phyloP scores from a whole-genome alignment of 2,797 vertebrate species.

The Masticophis lateralis region DNA sequence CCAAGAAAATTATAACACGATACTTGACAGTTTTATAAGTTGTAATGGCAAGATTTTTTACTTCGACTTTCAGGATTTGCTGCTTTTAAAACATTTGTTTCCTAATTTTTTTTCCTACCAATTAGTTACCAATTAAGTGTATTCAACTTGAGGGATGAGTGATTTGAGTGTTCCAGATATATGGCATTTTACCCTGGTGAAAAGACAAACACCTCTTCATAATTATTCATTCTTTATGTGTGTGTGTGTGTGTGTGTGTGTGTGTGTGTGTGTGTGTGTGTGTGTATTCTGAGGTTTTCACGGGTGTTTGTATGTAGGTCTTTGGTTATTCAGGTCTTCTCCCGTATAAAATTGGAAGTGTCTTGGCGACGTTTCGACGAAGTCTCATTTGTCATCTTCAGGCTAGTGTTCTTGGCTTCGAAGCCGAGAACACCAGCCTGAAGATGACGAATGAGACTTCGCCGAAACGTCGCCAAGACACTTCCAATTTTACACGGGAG shows the following conservation, averaged over 20 bases:
- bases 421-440: no score
- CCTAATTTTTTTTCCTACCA: slow-evolving; percentile 52
- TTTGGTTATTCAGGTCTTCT: no score
- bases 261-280: no score
- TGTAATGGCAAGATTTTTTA: slow-evolving; percentile 60
- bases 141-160: slow-evolving; percentile 50
- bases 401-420: no score
- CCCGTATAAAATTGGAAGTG: no score
- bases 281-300: no score
- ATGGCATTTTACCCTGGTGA: slow-evolving; percentile 44
- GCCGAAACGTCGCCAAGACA: no score
- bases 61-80: slow-evolving; percentile 20
- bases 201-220: slow-evolving; percentile 50
- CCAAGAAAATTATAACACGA: slow-evolving; percentile 55
- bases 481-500: no score
- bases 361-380: no score
- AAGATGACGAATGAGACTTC: no score
- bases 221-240: slow-evolving; percentile 32
- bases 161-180: slow-evolving; percentile 52
- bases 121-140: slow-evolving; percentile 64
- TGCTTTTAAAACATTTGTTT: slow-evolving; percentile 52
- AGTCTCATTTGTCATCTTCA: no score
- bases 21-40: slow-evolving; percentile 57
- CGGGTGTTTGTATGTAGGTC: no score
- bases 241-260: background rate